Evolutionary conservation across 2,888 invertebrate genomes (phyloP).

Genomic region (Drosophila emarginata): DNA sequence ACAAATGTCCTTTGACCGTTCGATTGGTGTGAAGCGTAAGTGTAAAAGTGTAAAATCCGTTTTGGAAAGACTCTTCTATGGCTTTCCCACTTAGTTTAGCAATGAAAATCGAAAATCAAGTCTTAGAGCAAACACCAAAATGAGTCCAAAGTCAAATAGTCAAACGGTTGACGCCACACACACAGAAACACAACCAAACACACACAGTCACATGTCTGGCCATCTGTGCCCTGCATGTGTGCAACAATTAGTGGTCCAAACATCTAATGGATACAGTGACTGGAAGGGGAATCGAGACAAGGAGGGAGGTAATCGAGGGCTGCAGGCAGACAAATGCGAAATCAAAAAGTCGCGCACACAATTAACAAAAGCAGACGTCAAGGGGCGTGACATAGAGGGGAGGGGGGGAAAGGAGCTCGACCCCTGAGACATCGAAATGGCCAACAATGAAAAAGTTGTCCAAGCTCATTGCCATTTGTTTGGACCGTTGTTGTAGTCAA

Average conservation of each 20-base stretch:
- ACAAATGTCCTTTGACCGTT: not conserved
- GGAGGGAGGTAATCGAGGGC: not conserved
- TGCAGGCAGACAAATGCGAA: conserved; percentile 39
- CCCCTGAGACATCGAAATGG: conserved; percentile 55
- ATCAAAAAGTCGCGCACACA: conserved; percentile 59
- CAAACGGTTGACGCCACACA: conserved; percentile 7
- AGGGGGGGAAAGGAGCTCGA: conserved; percentile 11
- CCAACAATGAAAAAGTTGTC: conserved; percentile 48
- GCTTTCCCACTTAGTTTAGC: not conserved
- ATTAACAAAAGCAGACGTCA: conserved; percentile 51
- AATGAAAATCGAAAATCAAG: conserved; percentile 1
- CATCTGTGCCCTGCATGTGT: conserved; percentile 23
- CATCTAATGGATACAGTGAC: conserved; percentile 9
- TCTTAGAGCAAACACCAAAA: conserved; percentile 2
- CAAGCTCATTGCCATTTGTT: conserved; percentile 29
- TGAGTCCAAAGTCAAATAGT: conserved; percentile 5
- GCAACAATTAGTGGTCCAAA: conserved; percentile 26
- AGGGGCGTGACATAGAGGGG: not conserved
- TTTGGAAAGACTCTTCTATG: not conserved
- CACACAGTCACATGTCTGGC: conserved; percentile 18
- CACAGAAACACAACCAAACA: conserved; percentile 16
- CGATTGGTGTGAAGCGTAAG: not conserved
- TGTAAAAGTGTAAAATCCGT: not conserved
- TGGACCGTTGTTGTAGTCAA: conserved; percentile 35
- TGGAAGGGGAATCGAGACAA: no score